A percentile compares a stretch with the other conserved stretches of the same genome.
These are phyloP conservation scores for Phalera bucephala DNA, from an alignment of 2,888 invertebrate genomes.

Conservation along the genomic window DNA sequence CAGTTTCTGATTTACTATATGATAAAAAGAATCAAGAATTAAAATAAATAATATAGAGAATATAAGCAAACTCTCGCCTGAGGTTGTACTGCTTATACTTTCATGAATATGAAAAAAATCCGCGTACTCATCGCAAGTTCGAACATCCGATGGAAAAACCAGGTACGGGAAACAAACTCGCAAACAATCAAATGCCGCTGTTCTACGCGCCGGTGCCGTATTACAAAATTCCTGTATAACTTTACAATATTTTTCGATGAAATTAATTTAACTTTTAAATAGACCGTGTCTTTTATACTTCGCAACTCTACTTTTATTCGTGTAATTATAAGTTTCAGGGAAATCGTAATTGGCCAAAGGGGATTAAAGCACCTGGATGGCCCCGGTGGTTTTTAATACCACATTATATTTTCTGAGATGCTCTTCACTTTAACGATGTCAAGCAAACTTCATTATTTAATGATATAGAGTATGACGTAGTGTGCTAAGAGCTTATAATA, in stretches of 20 bases:
- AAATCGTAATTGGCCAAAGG: not conserved
- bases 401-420: too few species aligned
- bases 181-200: slow-evolving; percentile 1
- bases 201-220: too few species aligned
- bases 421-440: too few species aligned
- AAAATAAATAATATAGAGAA: not conserved
- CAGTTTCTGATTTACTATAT: too few species aligned
- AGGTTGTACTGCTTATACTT: not conserved
- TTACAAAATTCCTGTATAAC: too few species aligned
- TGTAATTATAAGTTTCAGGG: slow-evolving; percentile 5
- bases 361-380: not conserved
- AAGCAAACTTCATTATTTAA: too few species aligned
- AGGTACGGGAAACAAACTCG: slow-evolving; percentile 2
- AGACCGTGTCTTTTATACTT: slow-evolving; percentile 1
- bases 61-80: not conserved
- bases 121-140: too few species aligned
- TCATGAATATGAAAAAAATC: too few species aligned
- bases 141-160: not conserved
- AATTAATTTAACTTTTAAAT: slow-evolving; percentile 19
- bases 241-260: slow-evolving; percentile 3
- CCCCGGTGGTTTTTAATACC: not conserved
- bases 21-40: too few species aligned
- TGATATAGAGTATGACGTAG: too few species aligned
- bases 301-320: not conserved
- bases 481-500: too few species aligned